Base-by-base conservation (phyloP, 2,797 vertebrate species). In the Gephyroberyx darwinii region DNA sequence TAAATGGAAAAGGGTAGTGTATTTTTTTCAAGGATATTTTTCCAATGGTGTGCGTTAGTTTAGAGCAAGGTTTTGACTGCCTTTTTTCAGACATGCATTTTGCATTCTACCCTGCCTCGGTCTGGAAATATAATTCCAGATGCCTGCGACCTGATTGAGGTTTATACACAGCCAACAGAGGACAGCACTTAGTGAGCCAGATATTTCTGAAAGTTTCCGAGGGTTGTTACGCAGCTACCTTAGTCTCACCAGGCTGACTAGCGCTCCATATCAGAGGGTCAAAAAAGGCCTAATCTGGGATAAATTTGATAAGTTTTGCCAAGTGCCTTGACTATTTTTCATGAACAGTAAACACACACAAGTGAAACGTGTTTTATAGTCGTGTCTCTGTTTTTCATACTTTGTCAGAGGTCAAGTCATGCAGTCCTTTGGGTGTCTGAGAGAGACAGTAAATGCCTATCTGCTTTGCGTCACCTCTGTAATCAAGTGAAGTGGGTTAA, bases 21-120 rank as follows among this genome's bases (percentile, higher is more conserved):
- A 0, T 41, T 55, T 14, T 45, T 43, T 5, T 60, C 33, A 45
- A 1, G 2, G 10, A 12, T 50, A 3, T 52, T 47, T 19, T 43
- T 41, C 20, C 9, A 30, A 19, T 12, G 2, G 47, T 43, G 20
- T 17, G 16, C 10, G n/a, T 22, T 50, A 65, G 50, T 57, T 4
- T 52, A 5, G 17, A 54, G 26, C 26, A 54, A 30, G 30, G 53
- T 56, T 39, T n/a, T 50, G 22, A 30, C 50, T 30, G 65, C 58
- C 26, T 66, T 31, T 81, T 80, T 75, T 48, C 43, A 45, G 17
- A 19, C 41, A 60, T 37, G n/a, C 33, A 14, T 43, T 19, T 13
- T 16, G 41, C 2, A 5, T 33, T 48, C 60, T 9, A 33, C 17
- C 19, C 26, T 50, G 45, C 33, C 31, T 10, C 39, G 16, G 22